Evolutionary conservation across 2,888 invertebrate species (phyloP).

Genomic region (Leptinotarsa juncta): DNA sequence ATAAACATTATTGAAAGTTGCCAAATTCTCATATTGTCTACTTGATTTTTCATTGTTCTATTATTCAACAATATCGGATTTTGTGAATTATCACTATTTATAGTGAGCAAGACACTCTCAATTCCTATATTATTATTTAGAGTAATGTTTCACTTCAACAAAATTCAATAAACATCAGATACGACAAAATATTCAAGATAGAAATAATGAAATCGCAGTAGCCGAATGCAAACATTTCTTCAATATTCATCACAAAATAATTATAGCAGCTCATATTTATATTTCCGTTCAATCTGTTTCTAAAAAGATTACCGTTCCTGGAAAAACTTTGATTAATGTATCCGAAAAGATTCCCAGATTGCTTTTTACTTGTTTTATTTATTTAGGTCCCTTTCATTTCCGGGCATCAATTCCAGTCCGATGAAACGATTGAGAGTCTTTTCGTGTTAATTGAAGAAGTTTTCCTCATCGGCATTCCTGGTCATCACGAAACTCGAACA

Average conservation of each 20-base stretch:
- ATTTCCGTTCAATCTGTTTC: constrained; percentile 18
- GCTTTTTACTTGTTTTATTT: constrained; percentile 23
- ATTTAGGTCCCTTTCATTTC: constrained; percentile 22
- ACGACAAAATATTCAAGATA: too few species aligned
- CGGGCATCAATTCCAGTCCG: constrained; percentile 19
- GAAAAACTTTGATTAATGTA: constrained; percentile 25
- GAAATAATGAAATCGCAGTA: neutral
- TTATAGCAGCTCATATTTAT: constrained; percentile 22
- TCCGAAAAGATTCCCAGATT: constrained; percentile 22
- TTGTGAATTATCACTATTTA: too few species aligned
- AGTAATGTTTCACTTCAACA: too few species aligned
- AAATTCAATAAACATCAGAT: too few species aligned
- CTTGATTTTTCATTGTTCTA: too few species aligned
- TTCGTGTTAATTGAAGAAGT: constrained; percentile 23
- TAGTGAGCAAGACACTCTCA: too few species aligned
- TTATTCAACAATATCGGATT: too few species aligned
- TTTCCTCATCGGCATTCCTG: constrained; percentile 9
- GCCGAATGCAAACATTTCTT: constrained; percentile 1
- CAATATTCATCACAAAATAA: constrained; percentile 3
- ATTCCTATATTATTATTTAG: too few species aligned
- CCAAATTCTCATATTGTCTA: too few species aligned
- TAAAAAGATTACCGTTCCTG: neutral
- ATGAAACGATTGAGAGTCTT: constrained; percentile 26
- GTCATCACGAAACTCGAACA: neutral
- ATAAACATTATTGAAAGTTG: too few species aligned